phyloP scores from a whole-genome alignment of 2,113 vertebrate species.

The Misgurnus mizolepis region DNA sequence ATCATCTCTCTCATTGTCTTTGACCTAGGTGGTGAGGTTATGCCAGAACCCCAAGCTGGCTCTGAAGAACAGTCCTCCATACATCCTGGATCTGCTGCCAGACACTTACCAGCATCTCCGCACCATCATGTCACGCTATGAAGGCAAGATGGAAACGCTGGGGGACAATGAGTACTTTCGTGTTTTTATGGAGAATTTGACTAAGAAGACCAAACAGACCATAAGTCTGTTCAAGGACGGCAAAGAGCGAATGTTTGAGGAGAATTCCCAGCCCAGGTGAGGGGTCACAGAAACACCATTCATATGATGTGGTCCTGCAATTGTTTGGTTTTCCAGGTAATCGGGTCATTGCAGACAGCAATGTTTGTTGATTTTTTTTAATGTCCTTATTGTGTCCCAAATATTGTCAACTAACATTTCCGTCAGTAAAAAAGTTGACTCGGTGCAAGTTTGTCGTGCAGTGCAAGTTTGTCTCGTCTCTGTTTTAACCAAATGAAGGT shows the following conservation, averaged over 20 bases:
- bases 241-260: slow-evolving; percentile 97
- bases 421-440: too few species aligned
- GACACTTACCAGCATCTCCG: slow-evolving; percentile 98
- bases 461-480: too few species aligned
- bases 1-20: not conserved
- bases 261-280: slow-evolving; percentile 96
- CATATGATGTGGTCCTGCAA: not conserved
- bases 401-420: too few species aligned
- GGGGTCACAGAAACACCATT: not conserved
- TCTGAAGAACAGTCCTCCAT: slow-evolving; percentile 97
- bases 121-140: slow-evolving; percentile 91
- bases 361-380: too few species aligned
- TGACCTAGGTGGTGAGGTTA: slow-evolving; percentile 89
- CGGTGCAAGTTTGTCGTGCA: too few species aligned
- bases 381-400: too few species aligned
- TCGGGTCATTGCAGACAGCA: too few species aligned
- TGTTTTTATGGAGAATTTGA: slow-evolving; percentile 98
- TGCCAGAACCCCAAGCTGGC: slow-evolving; percentile 98
- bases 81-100: slow-evolving; percentile 95
- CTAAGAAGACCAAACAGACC: slow-evolving; percentile 98
- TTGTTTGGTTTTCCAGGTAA: not conserved
- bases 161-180: slow-evolving; percentile 98
- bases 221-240: slow-evolving; percentile 98
- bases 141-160: slow-evolving; percentile 97
- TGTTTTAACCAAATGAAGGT: slow-evolving; percentile 3